Percentiles rank a stretch among this genome's conserved stretches.
phyloP scores from a whole-genome alignment of 2,113 vertebrate species.

The Antigone vipio region DNA sequence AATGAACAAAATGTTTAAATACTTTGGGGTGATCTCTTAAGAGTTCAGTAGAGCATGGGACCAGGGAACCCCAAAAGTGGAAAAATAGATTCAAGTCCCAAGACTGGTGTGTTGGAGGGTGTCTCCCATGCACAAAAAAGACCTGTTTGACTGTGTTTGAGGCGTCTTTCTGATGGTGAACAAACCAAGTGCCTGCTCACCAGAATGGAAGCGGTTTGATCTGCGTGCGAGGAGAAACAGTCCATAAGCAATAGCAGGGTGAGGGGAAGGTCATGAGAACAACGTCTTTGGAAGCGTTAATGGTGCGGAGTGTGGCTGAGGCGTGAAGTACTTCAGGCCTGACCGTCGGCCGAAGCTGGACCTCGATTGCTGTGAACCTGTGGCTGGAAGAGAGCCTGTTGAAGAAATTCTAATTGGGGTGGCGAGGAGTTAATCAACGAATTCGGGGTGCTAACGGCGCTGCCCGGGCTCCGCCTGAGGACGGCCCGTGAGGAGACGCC shows the following conservation, averaged over 20 bases:
- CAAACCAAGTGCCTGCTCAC: rapidly evolving
- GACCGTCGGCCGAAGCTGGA: no score
- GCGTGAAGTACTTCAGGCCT: background rate
- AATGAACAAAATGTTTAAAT: background rate
- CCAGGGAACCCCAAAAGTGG: background rate
- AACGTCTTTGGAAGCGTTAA: no score
- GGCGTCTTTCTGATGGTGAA: rapidly evolving
- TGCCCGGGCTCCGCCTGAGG: background rate
- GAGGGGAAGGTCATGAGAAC: background rate
- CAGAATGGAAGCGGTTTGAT: background rate
- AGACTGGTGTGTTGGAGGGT: background rate
- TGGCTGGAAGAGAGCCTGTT: background rate
- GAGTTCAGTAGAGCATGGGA: background rate
- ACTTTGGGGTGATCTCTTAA: background rate
- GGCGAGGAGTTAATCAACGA: background rate
- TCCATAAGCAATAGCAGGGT: rapidly evolving
- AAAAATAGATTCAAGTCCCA: background rate
- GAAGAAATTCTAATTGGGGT: rapidly evolving
- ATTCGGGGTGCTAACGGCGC: background rate
- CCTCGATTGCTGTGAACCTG: rapidly evolving
- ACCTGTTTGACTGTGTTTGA: rapidly evolving
- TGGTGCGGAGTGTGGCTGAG: no score
- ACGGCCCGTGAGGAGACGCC: background rate
- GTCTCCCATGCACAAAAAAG: rapidly evolving
- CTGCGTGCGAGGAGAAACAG: rapidly evolving